Evolutionary conservation across 2,888 invertebrate genomes (phyloP).

Genomic region (Diloba caeruleocephala): DNA sequence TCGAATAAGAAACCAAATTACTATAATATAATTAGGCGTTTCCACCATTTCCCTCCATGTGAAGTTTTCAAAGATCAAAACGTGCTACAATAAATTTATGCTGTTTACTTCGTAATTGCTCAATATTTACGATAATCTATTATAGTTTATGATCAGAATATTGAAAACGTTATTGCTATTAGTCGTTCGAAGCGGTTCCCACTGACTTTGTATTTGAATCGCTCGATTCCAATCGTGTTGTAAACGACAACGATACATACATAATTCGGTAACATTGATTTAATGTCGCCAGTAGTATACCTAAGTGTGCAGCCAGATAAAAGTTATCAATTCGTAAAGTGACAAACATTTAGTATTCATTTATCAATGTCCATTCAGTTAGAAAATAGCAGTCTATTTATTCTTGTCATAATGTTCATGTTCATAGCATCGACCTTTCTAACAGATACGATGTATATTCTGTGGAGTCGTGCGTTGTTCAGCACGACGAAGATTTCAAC

Average conservation of each 20-base stretch:
- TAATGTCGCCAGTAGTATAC: slow-evolving; percentile 26
- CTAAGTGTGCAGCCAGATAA: slow-evolving; percentile 37
- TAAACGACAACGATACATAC: slow-evolving; percentile 32
- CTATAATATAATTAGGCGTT: background rate
- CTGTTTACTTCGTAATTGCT: slow-evolving; percentile 25
- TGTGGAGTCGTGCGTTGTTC: slow-evolving; percentile 33
- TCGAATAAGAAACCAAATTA: slow-evolving; percentile 8
- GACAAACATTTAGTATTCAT: slow-evolving; percentile 45
- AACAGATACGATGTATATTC: slow-evolving; percentile 37
- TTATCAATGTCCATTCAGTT: slow-evolving; percentile 48
- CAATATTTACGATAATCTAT: slow-evolving; percentile 16
- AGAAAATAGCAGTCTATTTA: slow-evolving; percentile 50
- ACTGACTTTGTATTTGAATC: slow-evolving; percentile 42
- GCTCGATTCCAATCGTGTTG: slow-evolving; percentile 45
- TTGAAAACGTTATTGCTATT: slow-evolving; percentile 25
- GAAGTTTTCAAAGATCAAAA: slow-evolving; percentile 11
- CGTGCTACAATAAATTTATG: slow-evolving; percentile 15
- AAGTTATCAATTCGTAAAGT: slow-evolving; percentile 43
- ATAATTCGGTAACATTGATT: slow-evolving; percentile 36
- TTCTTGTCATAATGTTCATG: slow-evolving; percentile 30
- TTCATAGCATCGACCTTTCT: slow-evolving; percentile 48
- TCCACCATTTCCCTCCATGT: slow-evolving; percentile 18
- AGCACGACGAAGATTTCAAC: slow-evolving; percentile 45
- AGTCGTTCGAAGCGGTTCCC: slow-evolving; percentile 25
- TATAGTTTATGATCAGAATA: slow-evolving; percentile 24